Evolutionary conservation across 2,797 vertebrate species (phyloP).

Genomic region (Liasis olivaceus): DNA sequence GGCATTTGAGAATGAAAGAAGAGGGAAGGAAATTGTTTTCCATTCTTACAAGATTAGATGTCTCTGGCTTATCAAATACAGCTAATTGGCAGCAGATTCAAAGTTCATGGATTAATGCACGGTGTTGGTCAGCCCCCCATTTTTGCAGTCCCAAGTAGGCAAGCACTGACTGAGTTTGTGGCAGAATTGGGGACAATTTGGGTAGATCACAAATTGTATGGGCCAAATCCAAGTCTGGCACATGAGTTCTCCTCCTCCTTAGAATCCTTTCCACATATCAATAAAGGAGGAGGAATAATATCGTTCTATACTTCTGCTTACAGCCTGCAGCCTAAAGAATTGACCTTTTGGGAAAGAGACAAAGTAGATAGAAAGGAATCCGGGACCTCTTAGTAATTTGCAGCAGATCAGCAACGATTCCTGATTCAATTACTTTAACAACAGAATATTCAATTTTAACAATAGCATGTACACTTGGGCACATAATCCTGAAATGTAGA

Average conservation of each 20-base stretch:
- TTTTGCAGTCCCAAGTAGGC: background rate
- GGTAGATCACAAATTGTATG: background rate
- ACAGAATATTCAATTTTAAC: background rate
- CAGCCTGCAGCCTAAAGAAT: background rate
- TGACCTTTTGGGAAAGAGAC: too few relatives aligned
- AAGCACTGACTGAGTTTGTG: background rate
- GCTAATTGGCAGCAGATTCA: background rate
- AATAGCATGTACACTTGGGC: background rate
- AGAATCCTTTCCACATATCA: background rate
- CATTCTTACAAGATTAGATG: background rate
- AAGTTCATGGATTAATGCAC: background rate
- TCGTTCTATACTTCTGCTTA: background rate
- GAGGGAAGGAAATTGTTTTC: background rate
- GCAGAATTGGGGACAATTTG: background rate
- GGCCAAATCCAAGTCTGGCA: background rate
- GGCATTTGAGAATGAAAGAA: background rate
- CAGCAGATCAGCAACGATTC: background rate
- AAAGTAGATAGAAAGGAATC: background rate
- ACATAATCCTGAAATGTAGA: background rate
- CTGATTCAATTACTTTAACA: background rate
- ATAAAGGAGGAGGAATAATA: background rate
- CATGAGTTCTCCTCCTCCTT: background rate
- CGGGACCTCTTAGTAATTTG: background rate
- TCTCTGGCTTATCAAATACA: background rate
- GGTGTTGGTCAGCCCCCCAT: background rate